Percentiles rank a stretch among this genome's conserved stretches.
These are phyloP conservation scores for Maniola jurtina DNA, from an alignment of 1,140 invertebrate species.

Conservation along the genomic window DNA sequence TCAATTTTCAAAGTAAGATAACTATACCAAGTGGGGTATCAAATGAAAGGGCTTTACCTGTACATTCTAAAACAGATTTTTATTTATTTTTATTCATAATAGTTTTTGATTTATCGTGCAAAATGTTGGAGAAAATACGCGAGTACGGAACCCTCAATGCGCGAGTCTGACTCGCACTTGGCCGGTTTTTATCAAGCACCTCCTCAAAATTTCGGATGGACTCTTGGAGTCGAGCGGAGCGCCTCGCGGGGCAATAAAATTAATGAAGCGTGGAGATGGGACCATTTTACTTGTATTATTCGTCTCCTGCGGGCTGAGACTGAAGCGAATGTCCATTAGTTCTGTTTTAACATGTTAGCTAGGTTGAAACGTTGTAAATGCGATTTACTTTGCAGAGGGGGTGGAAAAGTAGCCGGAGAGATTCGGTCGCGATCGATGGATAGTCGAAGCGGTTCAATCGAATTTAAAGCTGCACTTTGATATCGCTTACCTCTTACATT, in stretches of 20 bases:
- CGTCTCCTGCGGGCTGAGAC: conserved; percentile 76
- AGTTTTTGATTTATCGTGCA: too few species aligned
- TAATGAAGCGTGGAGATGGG: conserved; percentile 79
- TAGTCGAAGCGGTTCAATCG: conserved; percentile 52
- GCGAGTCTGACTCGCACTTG: too few species aligned
- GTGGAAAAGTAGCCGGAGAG: conserved; percentile 71
- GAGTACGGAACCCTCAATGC: too few species aligned
- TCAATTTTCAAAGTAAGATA: too few species aligned
- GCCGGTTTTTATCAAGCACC: too few species aligned
- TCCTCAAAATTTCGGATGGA: too few species aligned
- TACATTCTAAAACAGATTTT: too few species aligned
- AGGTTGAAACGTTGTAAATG: conserved; percentile 78
- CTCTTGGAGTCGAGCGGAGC: conserved; percentile 59
- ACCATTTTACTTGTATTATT: conserved; percentile 79
- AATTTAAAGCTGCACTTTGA: conserved; percentile 34
- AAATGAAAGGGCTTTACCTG: too few species aligned
- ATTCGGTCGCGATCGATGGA: conserved; percentile 67
- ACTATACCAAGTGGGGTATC: too few species aligned
- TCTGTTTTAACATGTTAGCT: conserved; percentile 79
- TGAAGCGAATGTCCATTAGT: conserved; percentile 79
- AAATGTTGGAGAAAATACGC: too few species aligned
- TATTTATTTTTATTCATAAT: too few species aligned
- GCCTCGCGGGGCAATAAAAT: conserved; percentile 76
- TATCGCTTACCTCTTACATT: conserved; percentile 13
- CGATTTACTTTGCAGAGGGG: conserved; percentile 76